These are phyloP conservation scores for Pegea sp. DNA, from an alignment of 23 tunicate species.

Conservation along the genomic window DNA sequence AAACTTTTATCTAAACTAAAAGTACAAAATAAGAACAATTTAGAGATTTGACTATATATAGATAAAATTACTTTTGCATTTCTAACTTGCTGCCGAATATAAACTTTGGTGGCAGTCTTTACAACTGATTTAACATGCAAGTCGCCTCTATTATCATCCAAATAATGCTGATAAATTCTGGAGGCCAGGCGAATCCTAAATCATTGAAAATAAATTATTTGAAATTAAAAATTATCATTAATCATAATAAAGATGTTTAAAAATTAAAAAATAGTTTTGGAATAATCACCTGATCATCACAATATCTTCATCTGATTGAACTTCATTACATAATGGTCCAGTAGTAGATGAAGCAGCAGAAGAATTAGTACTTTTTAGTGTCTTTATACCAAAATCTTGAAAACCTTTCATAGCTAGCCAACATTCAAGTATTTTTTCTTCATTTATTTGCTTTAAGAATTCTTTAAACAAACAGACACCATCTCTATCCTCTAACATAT, in stretches of 20 bases:
- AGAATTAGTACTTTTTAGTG: slow-evolving; percentile 29
- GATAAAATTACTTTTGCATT: slow-evolving; percentile 4
- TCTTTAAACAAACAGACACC: slow-evolving; percentile 25
- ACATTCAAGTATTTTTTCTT: slow-evolving; percentile 32
- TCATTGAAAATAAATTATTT: no score
- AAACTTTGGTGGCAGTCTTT: slow-evolving; percentile 40
- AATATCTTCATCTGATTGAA: slow-evolving; percentile 10
- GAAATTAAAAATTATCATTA: no score
- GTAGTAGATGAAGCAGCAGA: slow-evolving; percentile 86
- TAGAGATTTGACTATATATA: neutral
- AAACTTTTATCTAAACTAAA: no score
- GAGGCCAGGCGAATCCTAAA: slow-evolving; percentile 34
- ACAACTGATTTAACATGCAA: slow-evolving; percentile 10
- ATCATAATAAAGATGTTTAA: neutral
- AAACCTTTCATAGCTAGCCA: slow-evolving; percentile 88
- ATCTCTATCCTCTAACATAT: slow-evolving; percentile 63
- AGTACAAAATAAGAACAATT: neutral
- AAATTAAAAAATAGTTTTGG: neutral
- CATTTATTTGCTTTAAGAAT: slow-evolving; percentile 13
- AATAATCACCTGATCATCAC: neutral
- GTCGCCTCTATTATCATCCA: slow-evolving; percentile 7
- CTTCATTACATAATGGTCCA: slow-evolving; percentile 16
- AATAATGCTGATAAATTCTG: slow-evolving; percentile 30
- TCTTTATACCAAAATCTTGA: slow-evolving; percentile 41
- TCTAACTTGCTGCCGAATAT: slow-evolving; percentile 39